Base-by-base conservation (phyloP, 2,797 vertebrate genomes). In the Mus caroli region DNA sequence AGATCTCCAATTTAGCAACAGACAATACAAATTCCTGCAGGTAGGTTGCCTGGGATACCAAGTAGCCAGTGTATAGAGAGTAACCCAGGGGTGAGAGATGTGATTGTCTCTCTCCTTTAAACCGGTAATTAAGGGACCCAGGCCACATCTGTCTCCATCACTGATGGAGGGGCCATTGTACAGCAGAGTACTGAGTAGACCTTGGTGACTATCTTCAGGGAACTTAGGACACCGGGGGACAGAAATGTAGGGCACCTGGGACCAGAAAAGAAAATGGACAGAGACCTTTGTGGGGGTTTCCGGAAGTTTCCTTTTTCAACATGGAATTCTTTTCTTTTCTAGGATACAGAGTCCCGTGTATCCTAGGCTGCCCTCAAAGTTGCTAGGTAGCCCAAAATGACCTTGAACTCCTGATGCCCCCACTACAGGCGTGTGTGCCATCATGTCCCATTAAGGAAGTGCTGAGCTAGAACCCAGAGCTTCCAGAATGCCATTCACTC, bases 21-120 rank as follows among this genome's bases (percentile, higher is more conserved):
- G 91, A 85, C 40, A 92, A 84, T 92, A 92, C 88, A 83, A 83
- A 96, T 95, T 95, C 91, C 77, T 93, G 24, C 71, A 96, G 77
- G 89, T 95, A 92, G 94, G 95, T 50, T 95, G 88, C 85, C 79
- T 10, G 46, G 84, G 75, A 93, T 94, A 96, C 73, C 34, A 92
- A 94, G 73, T 95, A 94, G 78, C 92, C 82, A 69, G 56, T 79
- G 79, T 78, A 58, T 64, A 88, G 62, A 91, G 50, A 94, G 91
- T 71, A 56, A 94, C 54, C 34, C 80, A n/a, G 34, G 67, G 28
- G 77, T 54, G 28, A 76, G 89, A 77, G 50, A 84, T 54, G 71
- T n/a, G 52, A 37, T 87, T 90, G 86, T 82, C 69, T 77, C 67
- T 54, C 58, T 78, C 80, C 86, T 87, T 87, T 60, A 82, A 87